Percentiles rank a stretch among this genome's conserved stretches.
phyloP scores from a whole-genome alignment of 2,113 vertebrate species.

The Cheirogaleus medius region DNA sequence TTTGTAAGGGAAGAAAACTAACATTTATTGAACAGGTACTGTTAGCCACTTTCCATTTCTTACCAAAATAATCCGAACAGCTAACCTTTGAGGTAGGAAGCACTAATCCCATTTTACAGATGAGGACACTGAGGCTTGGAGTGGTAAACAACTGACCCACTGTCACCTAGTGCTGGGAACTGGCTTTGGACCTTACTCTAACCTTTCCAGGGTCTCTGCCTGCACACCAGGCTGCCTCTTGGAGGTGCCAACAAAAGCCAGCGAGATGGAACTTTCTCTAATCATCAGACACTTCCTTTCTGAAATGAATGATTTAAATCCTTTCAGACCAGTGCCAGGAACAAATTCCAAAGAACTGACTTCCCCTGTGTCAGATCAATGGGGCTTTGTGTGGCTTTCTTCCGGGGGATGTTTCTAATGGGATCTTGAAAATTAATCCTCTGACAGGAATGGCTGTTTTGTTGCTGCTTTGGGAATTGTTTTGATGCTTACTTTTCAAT shows the following conservation, averaged over 20 bases:
- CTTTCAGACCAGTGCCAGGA: slow-evolving; percentile 16
- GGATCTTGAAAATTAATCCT: slow-evolving; percentile 34
- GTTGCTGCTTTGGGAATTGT: slow-evolving; percentile 18
- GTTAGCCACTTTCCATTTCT: neutral
- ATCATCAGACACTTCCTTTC: neutral
- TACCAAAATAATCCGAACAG: neutral
- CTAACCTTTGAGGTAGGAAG: neutral
- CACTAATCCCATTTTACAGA: neutral
- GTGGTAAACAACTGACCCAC: neutral
- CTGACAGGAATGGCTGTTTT: neutral
- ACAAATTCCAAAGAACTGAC: slow-evolving; percentile 37
- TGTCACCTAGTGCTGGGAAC: neutral
- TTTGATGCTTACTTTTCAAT: slow-evolving; percentile 31
- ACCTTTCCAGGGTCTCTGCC: neutral
- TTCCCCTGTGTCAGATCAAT: slow-evolving; percentile 26
- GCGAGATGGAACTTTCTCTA: neutral
- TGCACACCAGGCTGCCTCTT: neutral
- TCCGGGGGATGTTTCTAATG: neutral
- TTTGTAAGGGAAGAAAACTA: neutral
- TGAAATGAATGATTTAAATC: slow-evolving; percentile 26
- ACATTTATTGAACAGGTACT: neutral
- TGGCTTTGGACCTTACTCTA: neutral
- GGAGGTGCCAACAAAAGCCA: neutral
- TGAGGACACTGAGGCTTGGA: neutral
- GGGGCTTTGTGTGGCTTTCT: slow-evolving; percentile 30